Percentiles rank a stretch among this genome's conserved stretches.
These are phyloP conservation scores for Edolisoma coerulescens DNA, from an alignment of 2,113 vertebrate species.

Conservation along the genomic window DNA sequence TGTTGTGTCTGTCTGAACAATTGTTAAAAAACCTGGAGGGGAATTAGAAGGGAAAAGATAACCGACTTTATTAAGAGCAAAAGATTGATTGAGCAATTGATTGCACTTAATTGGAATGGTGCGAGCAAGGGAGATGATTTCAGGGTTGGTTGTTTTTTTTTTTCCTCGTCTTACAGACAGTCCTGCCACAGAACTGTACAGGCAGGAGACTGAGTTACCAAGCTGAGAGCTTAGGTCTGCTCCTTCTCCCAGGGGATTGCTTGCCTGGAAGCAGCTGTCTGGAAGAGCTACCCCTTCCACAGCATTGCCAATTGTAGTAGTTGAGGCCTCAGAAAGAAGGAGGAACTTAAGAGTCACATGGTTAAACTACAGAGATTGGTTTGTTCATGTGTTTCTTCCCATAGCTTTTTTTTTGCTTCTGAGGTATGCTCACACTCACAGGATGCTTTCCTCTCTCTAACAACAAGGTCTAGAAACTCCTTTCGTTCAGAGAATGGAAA, in stretches of 20 bases:
- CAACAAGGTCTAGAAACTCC: background rate
- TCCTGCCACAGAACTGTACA: background rate
- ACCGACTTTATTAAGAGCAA: slow-evolving; percentile 61
- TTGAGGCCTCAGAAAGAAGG: background rate
- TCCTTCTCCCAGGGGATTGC: background rate
- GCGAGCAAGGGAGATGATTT: background rate
- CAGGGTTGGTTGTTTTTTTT: background rate
- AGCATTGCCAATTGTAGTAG: background rate
- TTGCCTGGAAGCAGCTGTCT: background rate
- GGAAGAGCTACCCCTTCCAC: background rate
- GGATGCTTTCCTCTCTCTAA: background rate
- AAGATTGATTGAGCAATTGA: slow-evolving; percentile 63
- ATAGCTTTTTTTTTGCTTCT: background rate
- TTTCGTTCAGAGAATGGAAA: background rate
- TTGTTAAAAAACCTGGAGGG: slow-evolving; percentile 57
- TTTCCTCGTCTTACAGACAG: background rate
- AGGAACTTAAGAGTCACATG: background rate
- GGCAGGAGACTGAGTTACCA: background rate
- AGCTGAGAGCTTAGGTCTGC: background rate
- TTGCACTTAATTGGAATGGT: slow-evolving; percentile 50
- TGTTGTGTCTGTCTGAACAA: slow-evolving; percentile 67
- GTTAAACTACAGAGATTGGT: background rate
- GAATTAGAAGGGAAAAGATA: slow-evolving; percentile 50
- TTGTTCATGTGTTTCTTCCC: background rate
- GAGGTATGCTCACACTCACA: background rate